phyloP scores from a whole-genome alignment of 1,140 invertebrate genomes.

The Scaptomyza pallida region DNA sequence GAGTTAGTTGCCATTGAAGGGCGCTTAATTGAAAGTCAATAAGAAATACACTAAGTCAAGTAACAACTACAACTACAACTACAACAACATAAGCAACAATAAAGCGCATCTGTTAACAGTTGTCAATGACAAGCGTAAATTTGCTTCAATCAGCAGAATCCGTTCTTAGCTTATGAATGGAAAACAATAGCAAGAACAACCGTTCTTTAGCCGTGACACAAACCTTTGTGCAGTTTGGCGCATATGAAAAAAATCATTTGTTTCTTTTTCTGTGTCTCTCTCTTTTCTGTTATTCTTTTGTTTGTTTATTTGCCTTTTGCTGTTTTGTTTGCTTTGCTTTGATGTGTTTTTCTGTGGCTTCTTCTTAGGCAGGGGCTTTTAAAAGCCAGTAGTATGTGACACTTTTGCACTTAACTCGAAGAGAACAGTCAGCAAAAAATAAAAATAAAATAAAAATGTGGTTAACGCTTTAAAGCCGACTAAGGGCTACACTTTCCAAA shows the following conservation, averaged over 20 bases:
- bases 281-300: conserved; percentile 6
- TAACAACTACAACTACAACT: conserved; percentile 4
- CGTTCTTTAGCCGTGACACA: conserved; percentile 33
- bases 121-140: conserved; percentile 11
- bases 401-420: conserved; percentile 37
- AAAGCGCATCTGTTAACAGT: conserved; percentile 1
- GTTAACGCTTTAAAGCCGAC: not conserved
- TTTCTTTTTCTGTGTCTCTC: not conserved
- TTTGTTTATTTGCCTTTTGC: not conserved
- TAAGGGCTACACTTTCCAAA: not conserved
- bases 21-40: conserved; percentile 50
- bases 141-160: conserved; percentile 3
- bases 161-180: conserved; percentile 1
- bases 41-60: conserved; percentile 46
- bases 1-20: conserved; percentile 27
- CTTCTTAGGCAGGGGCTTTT: conserved; percentile 29
- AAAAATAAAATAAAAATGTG: conserved; percentile 11
- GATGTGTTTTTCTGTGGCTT: conserved; percentile 66
- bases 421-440: conserved; percentile 28
- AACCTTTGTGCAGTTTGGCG: conserved; percentile 9
- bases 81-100: conserved; percentile 8
- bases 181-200: not conserved
- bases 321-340: conserved; percentile 43
- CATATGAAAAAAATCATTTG: not conserved
- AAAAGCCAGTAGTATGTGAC: conserved; percentile 49